Percentiles rank a stretch among this genome's conserved stretches.
phyloP scores from a whole-genome alignment of 92 coral and sea anemone genomes.

The Muricea muricata region DNA sequence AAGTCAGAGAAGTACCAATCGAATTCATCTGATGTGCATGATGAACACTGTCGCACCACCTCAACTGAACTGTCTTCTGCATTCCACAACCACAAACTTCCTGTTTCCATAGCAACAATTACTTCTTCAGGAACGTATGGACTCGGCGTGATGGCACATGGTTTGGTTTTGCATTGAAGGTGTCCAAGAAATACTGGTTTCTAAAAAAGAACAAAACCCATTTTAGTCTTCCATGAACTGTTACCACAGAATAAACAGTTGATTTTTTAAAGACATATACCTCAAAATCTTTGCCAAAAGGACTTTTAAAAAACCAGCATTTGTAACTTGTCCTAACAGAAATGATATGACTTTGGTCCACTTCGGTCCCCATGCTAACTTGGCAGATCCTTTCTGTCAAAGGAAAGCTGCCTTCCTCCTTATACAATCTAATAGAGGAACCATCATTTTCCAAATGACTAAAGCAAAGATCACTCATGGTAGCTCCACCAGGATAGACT shows the following conservation, averaged over 20 bases:
- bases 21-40: constrained; percentile 36
- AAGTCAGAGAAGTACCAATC: constrained; percentile 81
- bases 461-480: constrained; percentile 1
- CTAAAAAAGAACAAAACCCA: constrained; percentile 8
- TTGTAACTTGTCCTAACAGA: constrained; percentile 75
- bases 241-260: too few relatives aligned
- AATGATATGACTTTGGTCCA: constrained; percentile 25
- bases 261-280: too few relatives aligned
- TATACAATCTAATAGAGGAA: not conserved
- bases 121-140: constrained; percentile 88
- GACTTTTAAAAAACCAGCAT: constrained; percentile 68
- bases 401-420: constrained; percentile 30
- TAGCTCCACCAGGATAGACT: not conserved
- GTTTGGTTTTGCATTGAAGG: constrained; percentile 65
- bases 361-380: constrained; percentile 48
- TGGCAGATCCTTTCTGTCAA: constrained; percentile 72
- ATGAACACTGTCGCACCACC: constrained; percentile 31
- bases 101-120: constrained; percentile 74
- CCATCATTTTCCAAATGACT: not conserved
- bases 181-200: constrained; percentile 66
- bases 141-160: constrained; percentile 68
- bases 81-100: constrained; percentile 73
- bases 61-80: constrained; percentile 40
- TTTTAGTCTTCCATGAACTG: too few relatives aligned
- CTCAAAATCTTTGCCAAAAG: not conserved